Conservation (phyloP, 1,140 invertebrate genomes). For the Bombus polaris region DNA sequence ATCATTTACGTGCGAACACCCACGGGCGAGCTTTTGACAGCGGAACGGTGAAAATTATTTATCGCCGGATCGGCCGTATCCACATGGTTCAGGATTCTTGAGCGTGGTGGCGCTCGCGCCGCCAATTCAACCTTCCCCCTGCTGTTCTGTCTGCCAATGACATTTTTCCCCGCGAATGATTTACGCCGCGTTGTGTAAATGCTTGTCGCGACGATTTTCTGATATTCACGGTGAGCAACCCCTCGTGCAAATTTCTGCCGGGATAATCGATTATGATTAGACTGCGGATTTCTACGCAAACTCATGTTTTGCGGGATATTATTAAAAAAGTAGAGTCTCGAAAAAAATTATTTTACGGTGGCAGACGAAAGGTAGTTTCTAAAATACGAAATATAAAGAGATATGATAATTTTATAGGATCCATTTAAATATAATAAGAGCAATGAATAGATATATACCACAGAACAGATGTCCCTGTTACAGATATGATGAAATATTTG, state of each 20-base stretch:
- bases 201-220: neutral
- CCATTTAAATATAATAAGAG: too few relatives aligned
- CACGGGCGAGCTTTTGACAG: constrained; percentile 69
- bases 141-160: constrained; percentile 18
- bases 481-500: too few relatives aligned
- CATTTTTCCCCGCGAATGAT: constrained; percentile 60
- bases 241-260: neutral
- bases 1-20: constrained; percentile 65
- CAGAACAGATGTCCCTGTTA: too few relatives aligned
- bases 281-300: too few relatives aligned
- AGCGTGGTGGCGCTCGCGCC: constrained; percentile 62
- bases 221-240: neutral
- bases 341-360: neutral
- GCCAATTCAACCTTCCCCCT: neutral
- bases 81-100: constrained; percentile 60
- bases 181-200: constrained; percentile 24
- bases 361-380: neutral
- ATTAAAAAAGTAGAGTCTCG: too few relatives aligned
- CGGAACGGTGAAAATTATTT: constrained; percentile 71
- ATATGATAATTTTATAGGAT: too few relatives aligned
- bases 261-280: neutral
- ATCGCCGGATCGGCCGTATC: constrained; percentile 56
- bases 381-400: too few relatives aligned
- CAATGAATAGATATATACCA: too few relatives aligned
- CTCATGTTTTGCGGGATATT: too few relatives aligned